These are phyloP conservation scores for Grallaria varia DNA, from an alignment of 2,113 vertebrate species.

Conservation along the genomic window DNA sequence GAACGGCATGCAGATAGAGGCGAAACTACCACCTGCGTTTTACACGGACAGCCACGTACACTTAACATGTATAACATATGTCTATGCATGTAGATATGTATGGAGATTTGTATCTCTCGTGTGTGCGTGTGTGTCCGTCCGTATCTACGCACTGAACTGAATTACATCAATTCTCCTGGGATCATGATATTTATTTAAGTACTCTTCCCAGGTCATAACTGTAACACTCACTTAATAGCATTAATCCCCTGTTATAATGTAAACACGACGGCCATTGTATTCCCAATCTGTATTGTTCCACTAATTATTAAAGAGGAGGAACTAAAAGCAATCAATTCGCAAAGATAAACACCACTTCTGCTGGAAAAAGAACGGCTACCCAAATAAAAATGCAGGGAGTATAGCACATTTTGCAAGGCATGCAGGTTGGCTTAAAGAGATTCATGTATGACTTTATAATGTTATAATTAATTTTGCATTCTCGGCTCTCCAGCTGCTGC, in stretches of 20 bases:
- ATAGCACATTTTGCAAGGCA: not conserved
- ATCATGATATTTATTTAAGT: slow-evolving; percentile 31
- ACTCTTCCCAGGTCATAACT: slow-evolving; percentile 27
- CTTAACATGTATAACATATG: not conserved
- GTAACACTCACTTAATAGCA: slow-evolving; percentile 62
- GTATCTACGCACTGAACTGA: slow-evolving; percentile 21
- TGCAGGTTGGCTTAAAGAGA: slow-evolving; percentile 18
- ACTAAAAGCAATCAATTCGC: slow-evolving; percentile 12
- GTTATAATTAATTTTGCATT: slow-evolving; percentile 52
- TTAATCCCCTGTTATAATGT: slow-evolving; percentile 62
- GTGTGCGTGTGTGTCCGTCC: not conserved
- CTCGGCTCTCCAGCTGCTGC: not conserved
- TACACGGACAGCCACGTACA: not conserved
- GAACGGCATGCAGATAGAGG: not conserved
- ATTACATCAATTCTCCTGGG: slow-evolving; percentile 2
- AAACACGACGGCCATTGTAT: slow-evolving; percentile 42
- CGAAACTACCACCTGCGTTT: not conserved
- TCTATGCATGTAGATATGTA: not conserved
- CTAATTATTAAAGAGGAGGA: slow-evolving; percentile 60
- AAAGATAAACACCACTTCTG: not conserved
- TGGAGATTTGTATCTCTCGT: not conserved
- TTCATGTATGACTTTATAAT: slow-evolving; percentile 38
- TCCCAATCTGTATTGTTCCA: slow-evolving; percentile 50
- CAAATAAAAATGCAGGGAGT: slow-evolving; percentile 20
- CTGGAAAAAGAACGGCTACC: not conserved